phyloP scores from a whole-genome alignment of 2,113 vertebrate species.

The Semicossyphus pulcher region DNA sequence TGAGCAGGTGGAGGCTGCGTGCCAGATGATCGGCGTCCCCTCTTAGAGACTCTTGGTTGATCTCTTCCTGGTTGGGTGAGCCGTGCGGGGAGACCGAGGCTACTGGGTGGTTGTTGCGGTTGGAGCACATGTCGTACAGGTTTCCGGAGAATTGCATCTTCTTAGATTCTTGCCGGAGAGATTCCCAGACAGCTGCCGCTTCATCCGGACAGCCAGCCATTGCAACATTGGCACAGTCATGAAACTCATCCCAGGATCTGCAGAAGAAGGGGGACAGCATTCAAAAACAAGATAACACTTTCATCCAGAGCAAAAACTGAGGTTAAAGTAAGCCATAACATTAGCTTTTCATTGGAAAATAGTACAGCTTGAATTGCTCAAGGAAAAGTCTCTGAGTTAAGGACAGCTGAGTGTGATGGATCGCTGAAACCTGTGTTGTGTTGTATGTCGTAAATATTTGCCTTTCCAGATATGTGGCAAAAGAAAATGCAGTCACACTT shows the following conservation, averaged over 20 bases:
- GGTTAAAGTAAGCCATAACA: not conserved
- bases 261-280: constrained; percentile 4
- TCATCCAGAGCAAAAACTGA: not conserved
- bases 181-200: constrained; percentile 92
- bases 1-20: constrained; percentile 16
- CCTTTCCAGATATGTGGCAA: too few relatives aligned
- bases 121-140: constrained; percentile 92
- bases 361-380: too few relatives aligned
- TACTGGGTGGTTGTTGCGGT: constrained; percentile 75
- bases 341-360: not conserved
- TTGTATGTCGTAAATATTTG: too few relatives aligned
- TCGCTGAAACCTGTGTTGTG: too few relatives aligned
- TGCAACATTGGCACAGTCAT: constrained; percentile 89
- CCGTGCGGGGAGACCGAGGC: constrained; percentile 63
- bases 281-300: not conserved
- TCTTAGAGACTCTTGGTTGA: constrained; percentile 91
- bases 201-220: constrained; percentile 93
- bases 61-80: constrained; percentile 74
- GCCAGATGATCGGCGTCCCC: constrained; percentile 50
- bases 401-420: too few relatives aligned
- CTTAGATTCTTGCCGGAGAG: constrained; percentile 92
- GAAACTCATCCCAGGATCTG: constrained; percentile 97
- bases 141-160: constrained; percentile 95
- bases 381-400: too few relatives aligned
- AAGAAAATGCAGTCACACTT: too few relatives aligned